A percentile compares a stretch with the other conserved stretches of the same genome.
Evolutionary conservation across 2,888 invertebrate genomes (phyloP).

Genomic region (Pocota personata): DNA sequence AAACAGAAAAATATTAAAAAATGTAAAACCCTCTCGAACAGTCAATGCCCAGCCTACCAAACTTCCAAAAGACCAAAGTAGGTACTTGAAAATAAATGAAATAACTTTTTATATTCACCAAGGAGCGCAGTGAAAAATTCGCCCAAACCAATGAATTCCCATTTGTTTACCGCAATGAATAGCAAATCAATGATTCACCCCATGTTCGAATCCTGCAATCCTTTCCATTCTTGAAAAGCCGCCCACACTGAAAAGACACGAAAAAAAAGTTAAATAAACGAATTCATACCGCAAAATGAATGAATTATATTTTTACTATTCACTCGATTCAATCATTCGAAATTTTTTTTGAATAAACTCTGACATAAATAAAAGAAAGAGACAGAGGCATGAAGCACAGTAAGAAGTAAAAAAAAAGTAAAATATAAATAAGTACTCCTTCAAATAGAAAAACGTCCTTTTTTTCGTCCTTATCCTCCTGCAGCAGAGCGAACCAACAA

Average conservation of each 20-base stretch:
- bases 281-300: conserved; percentile 64
- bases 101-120: neutral
- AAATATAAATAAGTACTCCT: conserved; percentile 46
- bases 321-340: conserved; percentile 68
- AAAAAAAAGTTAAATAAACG: conserved; percentile 42
- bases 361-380: conserved; percentile 10
- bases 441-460: neutral
- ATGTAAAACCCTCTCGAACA: neutral
- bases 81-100: neutral
- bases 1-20: neutral
- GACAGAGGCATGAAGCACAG: neutral
- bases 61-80: neutral
- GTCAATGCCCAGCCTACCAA: neutral
- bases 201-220: neutral
- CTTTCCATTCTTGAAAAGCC: neutral
- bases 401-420: neutral
- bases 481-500: conserved; percentile 15
- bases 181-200: conserved; percentile 7
- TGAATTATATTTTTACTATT: conserved; percentile 56
- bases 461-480: conserved; percentile 21
- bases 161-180: conserved; percentile 37
- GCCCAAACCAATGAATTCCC: conserved; percentile 7
- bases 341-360: conserved; percentile 43
- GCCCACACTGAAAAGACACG: neutral
- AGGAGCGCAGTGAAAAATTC: too few species aligned